These are phyloP conservation scores for Lynx canadensis DNA, from an alignment of 2,113 vertebrate species.

Conservation along the genomic window DNA sequence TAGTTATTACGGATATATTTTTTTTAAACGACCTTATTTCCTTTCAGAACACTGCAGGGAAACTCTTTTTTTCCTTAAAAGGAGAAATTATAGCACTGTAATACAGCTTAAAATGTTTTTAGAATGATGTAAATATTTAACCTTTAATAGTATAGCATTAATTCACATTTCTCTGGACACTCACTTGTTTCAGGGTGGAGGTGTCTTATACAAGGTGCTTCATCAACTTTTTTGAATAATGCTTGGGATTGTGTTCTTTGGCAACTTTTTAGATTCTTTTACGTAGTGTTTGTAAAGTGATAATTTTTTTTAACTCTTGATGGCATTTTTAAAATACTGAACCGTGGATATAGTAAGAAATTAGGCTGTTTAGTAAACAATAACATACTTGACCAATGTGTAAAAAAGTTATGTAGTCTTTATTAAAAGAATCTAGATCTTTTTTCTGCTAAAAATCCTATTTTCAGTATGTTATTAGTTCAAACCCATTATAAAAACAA, in stretches of 20 bases:
- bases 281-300: neutral
- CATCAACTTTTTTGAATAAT: neutral
- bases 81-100: conserved; percentile 47
- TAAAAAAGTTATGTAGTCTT: conserved; percentile 46
- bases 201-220: conserved; percentile 49
- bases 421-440: conserved; percentile 31
- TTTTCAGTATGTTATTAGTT: conserved; percentile 60
- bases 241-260: neutral
- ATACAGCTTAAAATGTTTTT: neutral
- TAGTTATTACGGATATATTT: neutral
- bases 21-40: neutral
- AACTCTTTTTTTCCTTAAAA: conserved; percentile 40
- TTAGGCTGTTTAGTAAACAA: conserved; percentile 44
- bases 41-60: conserved; percentile 61
- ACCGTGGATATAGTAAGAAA: neutral
- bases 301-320: neutral
- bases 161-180: neutral
- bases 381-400: conserved; percentile 58
- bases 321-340: conserved; percentile 41
- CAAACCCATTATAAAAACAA: conserved; percentile 48
- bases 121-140: conserved; percentile 9
- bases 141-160: neutral
- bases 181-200: neutral
- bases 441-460: conserved; percentile 34
- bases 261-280: neutral